phyloP scores from a whole-genome alignment of 2,888 invertebrate species.

The Mesoligia furuncula region DNA sequence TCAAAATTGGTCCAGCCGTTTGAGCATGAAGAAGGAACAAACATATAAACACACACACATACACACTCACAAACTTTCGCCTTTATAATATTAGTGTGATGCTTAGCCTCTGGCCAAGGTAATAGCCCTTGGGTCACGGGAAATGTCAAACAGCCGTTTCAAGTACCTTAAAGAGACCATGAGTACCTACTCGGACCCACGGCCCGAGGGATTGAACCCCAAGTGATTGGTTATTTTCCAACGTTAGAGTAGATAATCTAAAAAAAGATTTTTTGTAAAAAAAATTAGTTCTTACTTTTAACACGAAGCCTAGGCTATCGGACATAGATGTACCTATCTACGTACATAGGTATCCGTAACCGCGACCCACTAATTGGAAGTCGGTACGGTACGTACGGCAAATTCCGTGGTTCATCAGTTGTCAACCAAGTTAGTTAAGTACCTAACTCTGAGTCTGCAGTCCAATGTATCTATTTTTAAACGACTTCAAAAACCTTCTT shows the following conservation, averaged over 20 bases:
- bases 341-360: background rate
- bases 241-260: background rate
- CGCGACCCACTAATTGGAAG: slow-evolving; percentile 21
- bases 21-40: too few species aligned
- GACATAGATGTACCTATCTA: background rate
- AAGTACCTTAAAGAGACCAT: too few species aligned
- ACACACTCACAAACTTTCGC: too few species aligned
- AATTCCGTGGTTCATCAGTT: slow-evolving; percentile 3
- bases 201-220: too few species aligned
- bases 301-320: background rate
- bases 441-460: background rate
- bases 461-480: background rate
- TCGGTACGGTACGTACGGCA: background rate
- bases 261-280: background rate
- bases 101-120: too few species aligned
- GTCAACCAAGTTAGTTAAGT: background rate
- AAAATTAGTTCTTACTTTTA: background rate
- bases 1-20: too few species aligned
- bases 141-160: too few species aligned
- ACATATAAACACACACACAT: too few species aligned
- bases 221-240: background rate
- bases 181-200: too few species aligned
- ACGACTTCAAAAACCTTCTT: too few species aligned
- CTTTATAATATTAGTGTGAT: too few species aligned
- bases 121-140: too few species aligned